Conservation (phyloP, 2,888 invertebrate species). For the Pseudanteris insignis region DNA sequence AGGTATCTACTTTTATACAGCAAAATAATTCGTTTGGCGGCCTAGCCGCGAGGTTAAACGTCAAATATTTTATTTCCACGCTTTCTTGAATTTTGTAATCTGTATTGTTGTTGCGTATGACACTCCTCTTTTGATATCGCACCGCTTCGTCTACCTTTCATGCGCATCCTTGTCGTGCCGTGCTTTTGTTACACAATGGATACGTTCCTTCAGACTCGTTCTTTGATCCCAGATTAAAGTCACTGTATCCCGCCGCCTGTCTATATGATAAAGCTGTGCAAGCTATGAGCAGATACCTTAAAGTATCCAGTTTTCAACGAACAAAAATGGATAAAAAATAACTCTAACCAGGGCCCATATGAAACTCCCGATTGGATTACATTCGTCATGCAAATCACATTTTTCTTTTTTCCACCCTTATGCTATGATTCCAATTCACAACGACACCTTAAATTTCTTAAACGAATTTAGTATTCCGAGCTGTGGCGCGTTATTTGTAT, state of each 20-base stretch:
- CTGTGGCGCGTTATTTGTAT: no score
- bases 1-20: background rate
- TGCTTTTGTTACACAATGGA: constrained; percentile 28
- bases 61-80: constrained; percentile 16
- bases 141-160: constrained; percentile 13
- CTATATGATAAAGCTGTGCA: constrained; percentile 22
- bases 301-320: constrained; percentile 48
- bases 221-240: constrained; percentile 46
- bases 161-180: constrained; percentile 20
- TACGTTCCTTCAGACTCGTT: constrained; percentile 39
- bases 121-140: constrained; percentile 27
- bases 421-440: no score
- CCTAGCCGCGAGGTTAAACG: background rate
- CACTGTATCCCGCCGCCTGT: constrained; percentile 20
- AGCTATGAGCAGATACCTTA: constrained; percentile 31
- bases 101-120: constrained; percentile 27
- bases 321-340: no score
- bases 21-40: background rate
- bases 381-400: no score
- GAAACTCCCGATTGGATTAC: no score
- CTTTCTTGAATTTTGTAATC: constrained; percentile 21
- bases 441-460: no score
- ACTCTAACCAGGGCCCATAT: no score
- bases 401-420: no score
- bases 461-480: no score